Conservation (phyloP, 2,797 vertebrate genomes). For the Liparis tanakae region DNA sequence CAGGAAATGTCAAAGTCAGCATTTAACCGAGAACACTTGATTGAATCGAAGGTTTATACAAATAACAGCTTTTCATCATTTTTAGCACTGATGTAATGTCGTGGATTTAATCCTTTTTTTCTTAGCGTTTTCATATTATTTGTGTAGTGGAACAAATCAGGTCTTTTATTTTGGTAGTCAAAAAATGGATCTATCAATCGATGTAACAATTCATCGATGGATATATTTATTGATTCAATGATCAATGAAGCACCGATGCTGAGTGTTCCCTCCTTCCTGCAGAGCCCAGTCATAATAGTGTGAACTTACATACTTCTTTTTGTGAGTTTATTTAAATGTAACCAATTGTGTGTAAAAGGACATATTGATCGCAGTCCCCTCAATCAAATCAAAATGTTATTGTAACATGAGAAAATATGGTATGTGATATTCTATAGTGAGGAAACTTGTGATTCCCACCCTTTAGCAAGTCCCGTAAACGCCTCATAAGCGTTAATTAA, state of each 20-base stretch:
- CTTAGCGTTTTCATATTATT: neutral
- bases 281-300: too few relatives aligned
- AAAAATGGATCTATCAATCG: too few relatives aligned
- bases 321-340: too few relatives aligned
- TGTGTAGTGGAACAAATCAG: neutral
- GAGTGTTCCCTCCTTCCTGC: too few relatives aligned
- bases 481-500: conserved; percentile 20
- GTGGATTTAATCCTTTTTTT: too few relatives aligned
- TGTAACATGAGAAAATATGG: neutral
- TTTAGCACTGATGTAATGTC: neutral
- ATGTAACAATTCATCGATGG: too few relatives aligned
- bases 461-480: neutral
- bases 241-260: too few relatives aligned
- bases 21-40: neutral
- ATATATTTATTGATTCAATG: too few relatives aligned
- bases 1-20: too few relatives aligned
- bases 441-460: neutral
- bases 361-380: neutral
- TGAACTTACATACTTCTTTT: too few relatives aligned
- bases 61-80: neutral
- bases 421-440: neutral
- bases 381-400: neutral
- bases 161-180: too few relatives aligned
- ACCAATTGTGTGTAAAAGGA: too few relatives aligned
- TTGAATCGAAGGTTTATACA: neutral